Percentiles rank a stretch among this genome's conserved stretches.
These are phyloP conservation scores for Drosophila formosana DNA, from an alignment of 2,888 invertebrate genomes.

Conservation along the genomic window DNA sequence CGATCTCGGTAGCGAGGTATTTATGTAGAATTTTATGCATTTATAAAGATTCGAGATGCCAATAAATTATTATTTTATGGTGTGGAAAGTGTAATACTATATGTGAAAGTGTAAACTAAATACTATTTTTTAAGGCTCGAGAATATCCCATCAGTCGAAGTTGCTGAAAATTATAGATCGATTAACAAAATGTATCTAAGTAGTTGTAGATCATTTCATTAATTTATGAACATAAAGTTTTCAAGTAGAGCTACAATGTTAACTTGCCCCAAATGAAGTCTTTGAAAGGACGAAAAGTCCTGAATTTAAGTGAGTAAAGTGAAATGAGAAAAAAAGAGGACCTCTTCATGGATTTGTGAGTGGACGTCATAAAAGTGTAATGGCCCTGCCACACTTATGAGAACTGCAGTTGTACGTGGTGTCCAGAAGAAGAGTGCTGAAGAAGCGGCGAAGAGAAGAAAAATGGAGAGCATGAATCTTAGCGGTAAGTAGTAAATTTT, in stretches of 20 bases:
- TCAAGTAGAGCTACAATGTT: not conserved
- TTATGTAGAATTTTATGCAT: too few species aligned
- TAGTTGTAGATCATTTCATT: not conserved
- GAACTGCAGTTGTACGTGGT: slow-evolving; percentile 11
- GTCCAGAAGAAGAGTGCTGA: not conserved
- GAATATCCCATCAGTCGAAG: too few species aligned
- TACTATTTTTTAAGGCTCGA: too few species aligned
- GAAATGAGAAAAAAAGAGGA: slow-evolving; percentile 26
- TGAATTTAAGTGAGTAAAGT: slow-evolving; percentile 3
- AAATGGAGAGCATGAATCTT: slow-evolving; percentile 78
- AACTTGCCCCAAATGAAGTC: not conserved
- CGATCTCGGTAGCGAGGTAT: too few species aligned
- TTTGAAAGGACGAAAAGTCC: not conserved
- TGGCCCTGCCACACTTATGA: slow-evolving; percentile 24
- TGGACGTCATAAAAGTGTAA: slow-evolving; percentile 42
- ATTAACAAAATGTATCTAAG: not conserved
- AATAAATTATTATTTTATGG: too few species aligned
- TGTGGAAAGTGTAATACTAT: too few species aligned
- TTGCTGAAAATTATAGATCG: too few species aligned
- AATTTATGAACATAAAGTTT: too few species aligned
- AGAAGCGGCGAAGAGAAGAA: slow-evolving; percentile 34
- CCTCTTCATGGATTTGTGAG: slow-evolving; percentile 31
- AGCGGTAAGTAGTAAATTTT: slow-evolving; percentile 81
- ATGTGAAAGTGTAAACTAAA: too few species aligned
- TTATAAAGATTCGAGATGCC: too few species aligned